These are phyloP conservation scores for Sanderia malayensis DNA, from an alignment of 30 jellyfish, hydroid and myxozoan genomes.

Conservation along the genomic window DNA sequence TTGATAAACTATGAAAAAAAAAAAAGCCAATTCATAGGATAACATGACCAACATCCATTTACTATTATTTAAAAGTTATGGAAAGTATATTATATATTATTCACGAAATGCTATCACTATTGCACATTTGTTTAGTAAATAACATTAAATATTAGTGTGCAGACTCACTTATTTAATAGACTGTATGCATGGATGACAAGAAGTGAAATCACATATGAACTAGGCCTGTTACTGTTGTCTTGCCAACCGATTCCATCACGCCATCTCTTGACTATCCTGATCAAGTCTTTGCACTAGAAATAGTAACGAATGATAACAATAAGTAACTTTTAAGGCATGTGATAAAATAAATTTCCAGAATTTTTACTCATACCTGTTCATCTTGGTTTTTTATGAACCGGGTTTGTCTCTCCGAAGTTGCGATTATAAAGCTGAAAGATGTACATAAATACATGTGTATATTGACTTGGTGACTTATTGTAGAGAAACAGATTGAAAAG, in stretches of 20 bases:
- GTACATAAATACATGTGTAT: too few relatives aligned
- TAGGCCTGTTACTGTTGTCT: slow-evolving; percentile 53
- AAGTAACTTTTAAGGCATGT: background rate
- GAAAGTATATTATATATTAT: too few relatives aligned
- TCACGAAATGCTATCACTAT: too few relatives aligned
- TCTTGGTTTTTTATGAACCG: slow-evolving; percentile 52
- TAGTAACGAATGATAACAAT: background rate
- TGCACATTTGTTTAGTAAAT: too few relatives aligned
- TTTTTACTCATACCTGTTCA: slow-evolving; percentile 28
- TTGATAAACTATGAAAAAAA: slow-evolving; percentile 26
- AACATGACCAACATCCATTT: too few relatives aligned
- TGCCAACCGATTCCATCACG: slow-evolving; percentile 62
- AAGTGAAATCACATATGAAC: slow-evolving; percentile 70
- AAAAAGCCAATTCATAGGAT: too few relatives aligned
- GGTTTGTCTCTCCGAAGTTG: slow-evolving; percentile 63
- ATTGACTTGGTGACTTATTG: too few relatives aligned
- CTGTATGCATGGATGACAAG: slow-evolving; percentile 67
- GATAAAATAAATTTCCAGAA: background rate
- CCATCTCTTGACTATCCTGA: slow-evolving; percentile 80
- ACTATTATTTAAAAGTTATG: too few relatives aligned
- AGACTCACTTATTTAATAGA: slow-evolving; percentile 63
- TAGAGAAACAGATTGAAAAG: too few relatives aligned
- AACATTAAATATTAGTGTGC: too few relatives aligned
- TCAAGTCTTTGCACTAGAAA: slow-evolving; percentile 85
- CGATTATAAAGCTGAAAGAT: slow-evolving; percentile 46